These are phyloP conservation scores for Mallateleia sp. DNA, from an alignment of 2,888 invertebrate species.

Conservation along the genomic window DNA sequence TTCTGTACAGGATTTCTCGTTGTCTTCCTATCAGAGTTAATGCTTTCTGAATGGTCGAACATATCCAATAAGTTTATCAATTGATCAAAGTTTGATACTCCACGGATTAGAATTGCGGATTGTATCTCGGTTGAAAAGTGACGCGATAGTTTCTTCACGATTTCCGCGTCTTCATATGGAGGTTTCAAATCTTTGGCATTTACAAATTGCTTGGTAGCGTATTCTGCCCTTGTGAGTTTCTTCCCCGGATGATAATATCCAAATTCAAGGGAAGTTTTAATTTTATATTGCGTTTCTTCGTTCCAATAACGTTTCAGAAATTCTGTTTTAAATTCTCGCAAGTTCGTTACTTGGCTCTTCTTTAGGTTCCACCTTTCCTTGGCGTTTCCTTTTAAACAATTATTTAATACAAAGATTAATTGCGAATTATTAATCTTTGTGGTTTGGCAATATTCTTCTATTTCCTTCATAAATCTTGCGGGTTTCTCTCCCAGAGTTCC, in stretches of 20 bases:
- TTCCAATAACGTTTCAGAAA: conserved; percentile 3
- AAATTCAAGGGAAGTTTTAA: neutral
- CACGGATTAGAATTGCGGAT: neutral
- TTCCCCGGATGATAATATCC: neutral
- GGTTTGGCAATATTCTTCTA: neutral
- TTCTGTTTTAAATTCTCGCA: neutral
- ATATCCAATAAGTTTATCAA: neutral
- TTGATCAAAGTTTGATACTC: neutral
- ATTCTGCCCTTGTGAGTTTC: neutral
- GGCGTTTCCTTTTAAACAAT: conserved; percentile 3
- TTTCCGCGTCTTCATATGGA: neutral
- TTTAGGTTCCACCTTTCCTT: neutral
- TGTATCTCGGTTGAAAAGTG: neutral
- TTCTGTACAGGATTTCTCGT: neutral
- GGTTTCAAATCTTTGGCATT: neutral
- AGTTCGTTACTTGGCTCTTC: neutral
- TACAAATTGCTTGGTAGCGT: neutral
- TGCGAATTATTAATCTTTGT: neutral
- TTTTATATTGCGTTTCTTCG: neutral
- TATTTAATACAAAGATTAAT: neutral
- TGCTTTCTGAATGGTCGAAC: neutral
- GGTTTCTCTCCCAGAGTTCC: neutral
- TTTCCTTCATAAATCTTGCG: neutral
- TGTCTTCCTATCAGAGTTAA: neutral
- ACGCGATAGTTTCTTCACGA: neutral